Conservation (phyloP, 2,797 vertebrate genomes). For the Hoplostethus atlanticus region DNA sequence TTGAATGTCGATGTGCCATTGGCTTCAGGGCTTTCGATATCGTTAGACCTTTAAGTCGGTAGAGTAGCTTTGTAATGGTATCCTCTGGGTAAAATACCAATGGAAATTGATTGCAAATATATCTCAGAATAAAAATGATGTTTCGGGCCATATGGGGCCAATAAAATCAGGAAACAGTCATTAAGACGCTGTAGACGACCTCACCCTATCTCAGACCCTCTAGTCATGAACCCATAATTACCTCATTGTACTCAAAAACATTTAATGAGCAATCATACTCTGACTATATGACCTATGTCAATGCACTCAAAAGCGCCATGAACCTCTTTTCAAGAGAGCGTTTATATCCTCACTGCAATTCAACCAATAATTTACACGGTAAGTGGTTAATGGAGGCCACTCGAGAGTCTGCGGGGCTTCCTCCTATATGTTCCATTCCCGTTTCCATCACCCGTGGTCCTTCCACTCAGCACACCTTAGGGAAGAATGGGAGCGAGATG, state of each 20-base stretch:
- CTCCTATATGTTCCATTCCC: neutral
- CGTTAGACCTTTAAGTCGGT: too few species aligned
- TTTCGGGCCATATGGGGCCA: too few species aligned
- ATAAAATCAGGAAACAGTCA: too few species aligned
- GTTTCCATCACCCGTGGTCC: neutral
- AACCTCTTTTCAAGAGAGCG: neutral
- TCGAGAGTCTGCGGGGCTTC: neutral
- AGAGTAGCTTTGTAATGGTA: too few species aligned
- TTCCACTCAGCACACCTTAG: neutral
- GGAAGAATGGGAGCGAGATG: too few species aligned
- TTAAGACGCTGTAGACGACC: neutral
- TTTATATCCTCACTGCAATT: neutral
- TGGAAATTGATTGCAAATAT: too few species aligned
- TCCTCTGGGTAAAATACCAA: too few species aligned
- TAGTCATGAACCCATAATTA: neutral
- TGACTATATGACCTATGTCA: neutral
- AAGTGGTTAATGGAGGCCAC: conserved; percentile 1
- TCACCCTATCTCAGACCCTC: neutral
- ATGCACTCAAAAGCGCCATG: neutral
- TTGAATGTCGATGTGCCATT: too few species aligned
- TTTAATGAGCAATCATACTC: neutral
- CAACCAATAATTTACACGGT: neutral
- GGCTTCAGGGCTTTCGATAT: too few species aligned
- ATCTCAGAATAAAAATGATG: too few species aligned
- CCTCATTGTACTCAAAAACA: neutral